These are phyloP conservation scores for Acanthococcus lagerstroemiae DNA, from an alignment of 2,888 invertebrate species.

Conservation along the genomic window DNA sequence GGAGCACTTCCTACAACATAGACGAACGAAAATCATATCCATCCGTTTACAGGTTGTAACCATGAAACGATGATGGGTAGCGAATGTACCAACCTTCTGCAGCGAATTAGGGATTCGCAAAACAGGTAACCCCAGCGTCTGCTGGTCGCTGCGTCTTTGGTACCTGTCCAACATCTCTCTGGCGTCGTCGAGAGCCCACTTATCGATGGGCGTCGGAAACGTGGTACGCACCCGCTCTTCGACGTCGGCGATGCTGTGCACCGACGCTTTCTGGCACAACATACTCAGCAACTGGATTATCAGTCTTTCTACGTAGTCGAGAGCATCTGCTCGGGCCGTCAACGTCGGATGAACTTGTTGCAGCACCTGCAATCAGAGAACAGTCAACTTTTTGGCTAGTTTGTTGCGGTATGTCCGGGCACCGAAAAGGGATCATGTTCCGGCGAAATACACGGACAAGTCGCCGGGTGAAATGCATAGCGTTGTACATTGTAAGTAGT, in stretches of 20 bases:
- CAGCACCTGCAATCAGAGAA: conserved; percentile 61
- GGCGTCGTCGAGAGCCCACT: conserved; percentile 86
- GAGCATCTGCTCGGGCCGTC: conserved; percentile 74
- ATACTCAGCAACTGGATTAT: conserved; percentile 78
- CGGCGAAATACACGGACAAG: no score
- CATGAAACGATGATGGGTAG: neutral
- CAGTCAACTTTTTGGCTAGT: no score
- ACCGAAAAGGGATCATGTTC: no score
- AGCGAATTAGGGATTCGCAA: conserved; percentile 83
- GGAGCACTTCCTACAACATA: conserved; percentile 66
- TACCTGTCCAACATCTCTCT: conserved; percentile 70
- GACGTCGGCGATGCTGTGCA: conserved; percentile 78
- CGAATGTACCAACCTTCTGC: conserved; percentile 47
- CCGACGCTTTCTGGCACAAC: conserved; percentile 66
- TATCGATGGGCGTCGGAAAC: conserved; percentile 90
- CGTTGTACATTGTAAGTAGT: no score
- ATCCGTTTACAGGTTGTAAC: neutral
- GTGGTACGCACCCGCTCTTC: conserved; percentile 84
- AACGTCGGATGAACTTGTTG: conserved; percentile 83
- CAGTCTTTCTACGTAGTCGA: conserved; percentile 83
- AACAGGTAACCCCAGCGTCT: conserved; percentile 64
- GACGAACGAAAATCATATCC: neutral
- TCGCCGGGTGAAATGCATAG: no score
- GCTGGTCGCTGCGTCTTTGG: conserved; percentile 49
- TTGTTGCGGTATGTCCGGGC: no score